Evolutionary conservation across 2,888 invertebrate genomes (phyloP), one percentile per base, ranked within the genome.

Genomic region (Macaria notata): DNA sequence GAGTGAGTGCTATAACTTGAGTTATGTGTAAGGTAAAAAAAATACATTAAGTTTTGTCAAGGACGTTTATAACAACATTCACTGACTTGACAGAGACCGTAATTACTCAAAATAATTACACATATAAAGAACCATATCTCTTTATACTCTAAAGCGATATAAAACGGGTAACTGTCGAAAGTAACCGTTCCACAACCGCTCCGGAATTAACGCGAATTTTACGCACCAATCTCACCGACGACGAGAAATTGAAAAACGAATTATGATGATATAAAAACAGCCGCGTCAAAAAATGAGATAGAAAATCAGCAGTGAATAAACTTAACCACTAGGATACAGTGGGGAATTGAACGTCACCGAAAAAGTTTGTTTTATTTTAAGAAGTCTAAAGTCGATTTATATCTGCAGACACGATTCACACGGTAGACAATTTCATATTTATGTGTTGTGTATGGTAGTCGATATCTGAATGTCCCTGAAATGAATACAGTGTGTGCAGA

Each of bases 111-210:
- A 87, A 88, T 89, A 83, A 89, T 90, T 85, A 84, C 87, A 84
- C 83, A 83, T 84, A 86, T 88, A 89, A 88, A 88, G 84, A 81
- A 84, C 79, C 81, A 85, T 88, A 87, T 88, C 86, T 88, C 83
- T 85, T 86, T 86, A 86, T 84, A 85, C 83, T 87, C 77, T 79
- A 81, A 81, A 79, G 81, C 70, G 78, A 73, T 76, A 81, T 88
- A 88, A 19, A 88, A 88, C 82, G 77, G 79, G 84, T 84, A 84
- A 88, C 84, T 84, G 84, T 81, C 78, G 76, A 72, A 78, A 77
- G 79, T 79, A 84, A 87, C 83, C 79, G 83, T 76, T 83, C 78
- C 76, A 71, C 83, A 82, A 86, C 82, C 83, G 84, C 83, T 85
- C 78, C 75, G 79, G 88, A 83, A 86, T 87, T 89, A 88, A 88